Conservation (phyloP, 2,113 vertebrate species). For the Carassius carassius region DNA sequence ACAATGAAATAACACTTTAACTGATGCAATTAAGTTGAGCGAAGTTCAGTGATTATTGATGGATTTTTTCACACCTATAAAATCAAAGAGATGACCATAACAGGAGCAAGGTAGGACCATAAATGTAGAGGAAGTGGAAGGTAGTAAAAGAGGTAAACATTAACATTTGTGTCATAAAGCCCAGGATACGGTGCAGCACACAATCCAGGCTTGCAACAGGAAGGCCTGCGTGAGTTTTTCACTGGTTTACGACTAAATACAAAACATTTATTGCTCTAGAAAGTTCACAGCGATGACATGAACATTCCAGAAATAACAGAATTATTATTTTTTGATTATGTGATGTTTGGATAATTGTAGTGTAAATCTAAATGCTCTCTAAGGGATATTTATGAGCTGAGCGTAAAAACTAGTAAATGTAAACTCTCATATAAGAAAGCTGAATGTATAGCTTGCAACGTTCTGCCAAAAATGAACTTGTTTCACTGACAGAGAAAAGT, state of each 20-base stretch:
- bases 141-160: constrained; percentile 40
- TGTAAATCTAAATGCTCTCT: constrained; percentile 11
- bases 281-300: not conserved
- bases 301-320: constrained; percentile 33
- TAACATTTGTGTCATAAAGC: constrained; percentile 37
- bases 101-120: constrained; percentile 5
- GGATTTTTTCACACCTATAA: constrained; percentile 10
- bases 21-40: not conserved
- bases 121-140: not conserved
- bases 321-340: not conserved
- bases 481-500: not conserved
- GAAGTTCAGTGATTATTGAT: constrained; percentile 16
- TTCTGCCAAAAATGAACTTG: not conserved
- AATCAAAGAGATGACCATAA: constrained; percentile 9
- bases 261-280: not conserved
- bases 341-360: constrained; percentile 3
- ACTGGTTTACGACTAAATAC: constrained; percentile 4
- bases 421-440: constrained; percentile 14
- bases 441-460: not conserved
- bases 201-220: constrained; percentile 6
- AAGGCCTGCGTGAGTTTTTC: not conserved
- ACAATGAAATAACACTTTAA: constrained; percentile 9
- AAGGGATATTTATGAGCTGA: not conserved
- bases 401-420: constrained; percentile 17
- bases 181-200: not conserved